Evolutionary conservation across 2,888 invertebrate species (phyloP).

Genomic region (Trimorus sp.): DNA sequence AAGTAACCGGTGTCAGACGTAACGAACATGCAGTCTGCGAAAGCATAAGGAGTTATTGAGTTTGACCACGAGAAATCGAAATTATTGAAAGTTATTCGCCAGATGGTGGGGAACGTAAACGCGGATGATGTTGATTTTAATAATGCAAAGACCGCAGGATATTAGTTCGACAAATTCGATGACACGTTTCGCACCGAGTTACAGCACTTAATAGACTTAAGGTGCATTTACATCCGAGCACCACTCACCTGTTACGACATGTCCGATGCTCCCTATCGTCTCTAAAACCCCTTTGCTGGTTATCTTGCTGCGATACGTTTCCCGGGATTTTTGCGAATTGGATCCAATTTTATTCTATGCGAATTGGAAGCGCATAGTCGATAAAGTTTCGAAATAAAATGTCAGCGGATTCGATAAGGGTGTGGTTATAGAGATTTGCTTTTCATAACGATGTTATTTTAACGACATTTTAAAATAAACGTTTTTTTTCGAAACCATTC

Average conservation of each 20-base stretch:
- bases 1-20: constrained; percentile 83
- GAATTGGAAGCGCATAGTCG: too few species aligned
- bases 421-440: too few species aligned
- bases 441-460: too few species aligned
- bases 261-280: constrained; percentile 28
- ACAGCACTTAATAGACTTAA: constrained; percentile 28
- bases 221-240: constrained; percentile 28
- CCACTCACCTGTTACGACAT: constrained; percentile 51
- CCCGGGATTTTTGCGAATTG: constrained; percentile 31
- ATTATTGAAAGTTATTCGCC: constrained; percentile 31
- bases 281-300: constrained; percentile 26
- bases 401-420: too few species aligned
- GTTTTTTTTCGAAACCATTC: too few species aligned
- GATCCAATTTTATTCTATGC: background rate
- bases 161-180: constrained; percentile 35
- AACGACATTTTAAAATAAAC: too few species aligned
- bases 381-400: too few species aligned
- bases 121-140: constrained; percentile 6
- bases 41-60: constrained; percentile 8
- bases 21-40: constrained; percentile 48
- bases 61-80: constrained; percentile 14
- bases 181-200: constrained; percentile 27
- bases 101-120: too few species aligned
- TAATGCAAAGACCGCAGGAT: constrained; percentile 5
- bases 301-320: constrained; percentile 30